Conservation (phyloP, 2,888 invertebrate genomes). For the Aquatica leii region DNA sequence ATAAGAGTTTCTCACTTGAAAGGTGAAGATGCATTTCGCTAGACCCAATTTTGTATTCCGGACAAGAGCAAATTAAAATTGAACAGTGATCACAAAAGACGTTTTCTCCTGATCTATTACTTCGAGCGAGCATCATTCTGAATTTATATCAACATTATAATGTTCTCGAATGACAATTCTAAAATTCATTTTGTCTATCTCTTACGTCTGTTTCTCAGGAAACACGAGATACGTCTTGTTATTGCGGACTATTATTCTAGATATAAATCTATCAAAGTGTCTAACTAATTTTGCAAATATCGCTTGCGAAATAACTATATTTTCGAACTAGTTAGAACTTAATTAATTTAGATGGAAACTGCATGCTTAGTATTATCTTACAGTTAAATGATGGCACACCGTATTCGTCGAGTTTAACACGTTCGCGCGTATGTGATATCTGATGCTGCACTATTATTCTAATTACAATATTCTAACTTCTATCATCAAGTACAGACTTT, state of each 20-base stretch:
- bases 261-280: background rate
- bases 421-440: too few species aligned
- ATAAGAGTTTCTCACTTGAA: slow-evolving; percentile 12
- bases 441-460: too few species aligned
- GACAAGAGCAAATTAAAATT: slow-evolving; percentile 29
- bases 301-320: background rate
- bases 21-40: slow-evolving; percentile 24
- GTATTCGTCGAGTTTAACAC: too few species aligned
- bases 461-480: too few species aligned
- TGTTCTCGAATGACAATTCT: slow-evolving; percentile 39
- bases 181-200: slow-evolving; percentile 27
- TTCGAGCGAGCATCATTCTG: slow-evolving; percentile 40
- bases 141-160: slow-evolving; percentile 47
- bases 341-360: too few species aligned
- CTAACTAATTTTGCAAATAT: background rate
- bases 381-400: too few species aligned
- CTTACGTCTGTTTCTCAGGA: slow-evolving; percentile 19
- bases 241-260: background rate
- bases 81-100: slow-evolving; percentile 28
- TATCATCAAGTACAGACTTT: too few species aligned
- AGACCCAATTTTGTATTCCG: slow-evolving; percentile 26
- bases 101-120: slow-evolving; percentile 44
- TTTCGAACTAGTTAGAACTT: too few species aligned
- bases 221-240: slow-evolving; percentile 4
- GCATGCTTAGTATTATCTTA: too few species aligned